Conservation (phyloP, 2,113 vertebrate species). For the Zapus hudsonius region DNA sequence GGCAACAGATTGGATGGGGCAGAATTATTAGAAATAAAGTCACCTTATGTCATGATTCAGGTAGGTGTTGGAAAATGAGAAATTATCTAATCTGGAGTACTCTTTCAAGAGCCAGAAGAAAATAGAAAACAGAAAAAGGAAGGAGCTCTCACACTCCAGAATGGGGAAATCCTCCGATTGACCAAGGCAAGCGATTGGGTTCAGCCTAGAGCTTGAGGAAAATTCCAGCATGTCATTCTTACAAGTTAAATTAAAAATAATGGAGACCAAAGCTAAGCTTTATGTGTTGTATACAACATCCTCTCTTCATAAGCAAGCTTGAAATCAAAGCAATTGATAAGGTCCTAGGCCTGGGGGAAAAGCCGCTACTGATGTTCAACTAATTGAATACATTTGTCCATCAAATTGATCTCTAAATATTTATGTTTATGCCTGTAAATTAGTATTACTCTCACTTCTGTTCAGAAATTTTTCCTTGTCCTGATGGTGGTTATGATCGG, state of each 20-base stretch:
- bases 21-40: background rate
- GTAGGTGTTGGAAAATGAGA: background rate
- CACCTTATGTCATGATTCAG: background rate
- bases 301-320: conserved; percentile 28
- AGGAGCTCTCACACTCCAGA: background rate
- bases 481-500: too few relatives aligned
- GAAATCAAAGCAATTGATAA: background rate
- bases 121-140: background rate
- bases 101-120: background rate
- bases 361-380: too few relatives aligned
- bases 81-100: background rate
- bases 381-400: too few relatives aligned
- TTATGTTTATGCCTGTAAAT: too few relatives aligned
- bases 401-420: too few relatives aligned
- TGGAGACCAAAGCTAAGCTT: background rate
- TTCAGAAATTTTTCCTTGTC: too few relatives aligned
- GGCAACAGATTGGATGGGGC: background rate
- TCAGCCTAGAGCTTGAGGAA: background rate
- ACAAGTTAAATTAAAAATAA: background rate
- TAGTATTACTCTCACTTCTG: too few relatives aligned
- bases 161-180: background rate
- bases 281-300: background rate
- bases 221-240: background rate
- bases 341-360: too few relatives aligned
- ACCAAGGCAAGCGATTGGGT: background rate